Percentiles rank a stretch among this genome's conserved stretches.
These are phyloP conservation scores for Allolobophora icterica DNA, from an alignment of 2,888 invertebrate species.

Conservation along the genomic window DNA sequence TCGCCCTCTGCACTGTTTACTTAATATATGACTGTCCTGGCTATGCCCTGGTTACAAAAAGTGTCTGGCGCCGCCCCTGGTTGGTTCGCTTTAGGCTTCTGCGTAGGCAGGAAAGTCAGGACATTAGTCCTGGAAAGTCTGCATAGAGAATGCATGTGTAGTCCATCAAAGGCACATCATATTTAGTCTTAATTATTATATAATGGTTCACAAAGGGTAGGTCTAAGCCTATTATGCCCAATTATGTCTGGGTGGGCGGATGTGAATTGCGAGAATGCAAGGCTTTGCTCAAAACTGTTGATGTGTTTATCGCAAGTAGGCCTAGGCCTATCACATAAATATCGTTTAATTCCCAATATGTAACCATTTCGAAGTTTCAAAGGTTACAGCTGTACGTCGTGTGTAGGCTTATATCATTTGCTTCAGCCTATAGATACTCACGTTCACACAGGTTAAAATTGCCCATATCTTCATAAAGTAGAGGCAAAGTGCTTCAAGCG, in stretches of 20 bases:
- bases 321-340: neutral
- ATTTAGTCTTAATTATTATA: neutral
- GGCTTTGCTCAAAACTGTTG: neutral
- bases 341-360: no score
- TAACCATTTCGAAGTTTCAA: no score
- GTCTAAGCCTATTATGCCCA: neutral
- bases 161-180: neutral
- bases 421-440: no score
- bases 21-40: no score
- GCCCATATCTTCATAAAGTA: neutral
- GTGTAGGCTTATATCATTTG: no score
- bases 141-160: neutral
- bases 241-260: neutral
- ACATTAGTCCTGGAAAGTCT: neutral
- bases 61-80: no score
- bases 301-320: neutral
- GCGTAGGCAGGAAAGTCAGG: neutral
- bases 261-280: neutral
- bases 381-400: no score
- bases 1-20: no score
- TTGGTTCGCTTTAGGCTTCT: neutral
- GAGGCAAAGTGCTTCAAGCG: neutral
- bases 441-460: neutral
- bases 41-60: no score
- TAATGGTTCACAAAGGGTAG: neutral